A percentile compares a stretch with the other conserved stretches of the same genome.
These are phyloP conservation scores for Macrotis lagotis DNA, from an alignment of 2,113 vertebrate genomes.

Conservation along the genomic window DNA sequence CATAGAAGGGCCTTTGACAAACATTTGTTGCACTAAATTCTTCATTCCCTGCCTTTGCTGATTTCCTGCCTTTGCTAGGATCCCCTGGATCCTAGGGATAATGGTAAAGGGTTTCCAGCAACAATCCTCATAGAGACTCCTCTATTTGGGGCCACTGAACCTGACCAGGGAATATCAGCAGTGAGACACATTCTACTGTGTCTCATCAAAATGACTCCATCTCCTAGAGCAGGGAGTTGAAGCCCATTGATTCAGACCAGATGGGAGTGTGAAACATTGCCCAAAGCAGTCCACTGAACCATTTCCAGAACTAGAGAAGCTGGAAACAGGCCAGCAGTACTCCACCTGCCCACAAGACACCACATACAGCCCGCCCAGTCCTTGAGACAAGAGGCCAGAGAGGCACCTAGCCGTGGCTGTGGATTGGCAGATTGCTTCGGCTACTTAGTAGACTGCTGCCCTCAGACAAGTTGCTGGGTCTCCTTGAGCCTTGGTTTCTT, in stretches of 20 bases:
- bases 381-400: neutral
- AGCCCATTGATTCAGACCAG: slow-evolving; percentile 66
- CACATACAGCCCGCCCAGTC: neutral
- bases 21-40: neutral
- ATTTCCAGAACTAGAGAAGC: slow-evolving; percentile 63
- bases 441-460: neutral
- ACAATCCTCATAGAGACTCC: neutral
- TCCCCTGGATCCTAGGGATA: slow-evolving; percentile 13
- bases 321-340: slow-evolving; percentile 48
- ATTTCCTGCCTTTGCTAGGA: neutral
- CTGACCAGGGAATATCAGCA: no score
- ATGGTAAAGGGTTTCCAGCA: slow-evolving; percentile 30
- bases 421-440: neutral
- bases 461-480: neutral
- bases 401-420: no score
- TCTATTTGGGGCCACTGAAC: neutral
- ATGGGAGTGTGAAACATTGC: slow-evolving; percentile 67
- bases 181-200: no score
- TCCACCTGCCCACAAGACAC: slow-evolving; percentile 27
- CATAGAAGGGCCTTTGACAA: neutral
- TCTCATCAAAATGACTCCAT: slow-evolving; percentile 62
- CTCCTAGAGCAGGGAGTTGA: slow-evolving; percentile 51
- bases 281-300: slow-evolving; percentile 64
- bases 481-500: neutral
- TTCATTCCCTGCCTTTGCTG: slow-evolving; percentile 19